These are phyloP conservation scores for Hydrolagus colliei DNA, from an alignment of 2,797 vertebrate species.

Conservation along the genomic window DNA sequence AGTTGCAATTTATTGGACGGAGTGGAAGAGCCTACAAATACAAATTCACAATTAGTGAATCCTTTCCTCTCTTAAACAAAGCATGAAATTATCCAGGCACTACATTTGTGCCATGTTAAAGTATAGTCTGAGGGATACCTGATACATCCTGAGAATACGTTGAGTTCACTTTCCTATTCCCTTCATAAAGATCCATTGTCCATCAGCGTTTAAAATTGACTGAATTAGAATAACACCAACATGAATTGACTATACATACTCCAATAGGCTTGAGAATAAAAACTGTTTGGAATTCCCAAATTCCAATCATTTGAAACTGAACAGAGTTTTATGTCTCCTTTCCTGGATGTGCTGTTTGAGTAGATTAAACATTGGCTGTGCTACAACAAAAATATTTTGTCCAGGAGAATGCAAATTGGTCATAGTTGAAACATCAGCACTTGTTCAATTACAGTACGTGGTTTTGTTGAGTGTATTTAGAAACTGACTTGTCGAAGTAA, in stretches of 20 bases:
- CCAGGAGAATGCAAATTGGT: background rate
- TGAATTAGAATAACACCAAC: background rate
- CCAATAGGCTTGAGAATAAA: background rate
- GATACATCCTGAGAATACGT: background rate
- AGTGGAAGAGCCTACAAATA: no score
- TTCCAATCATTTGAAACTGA: background rate
- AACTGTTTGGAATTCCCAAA: background rate
- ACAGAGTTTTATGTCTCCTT: background rate
- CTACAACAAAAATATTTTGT: constrained; percentile 21
- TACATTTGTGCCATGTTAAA: background rate
- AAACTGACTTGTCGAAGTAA: background rate
- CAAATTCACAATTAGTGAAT: no score
- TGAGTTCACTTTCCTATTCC: background rate
- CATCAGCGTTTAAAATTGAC: background rate
- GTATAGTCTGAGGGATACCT: background rate
- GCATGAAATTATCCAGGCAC: background rate
- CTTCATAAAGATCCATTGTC: background rate
- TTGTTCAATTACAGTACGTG: background rate
- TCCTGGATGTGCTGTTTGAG: background rate
- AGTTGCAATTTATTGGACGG: no score
- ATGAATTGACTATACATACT: background rate
- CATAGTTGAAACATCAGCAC: background rate
- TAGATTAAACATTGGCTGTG: constrained; percentile 3
- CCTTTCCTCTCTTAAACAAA: background rate
- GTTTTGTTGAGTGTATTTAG: background rate